phyloP scores from a whole-genome alignment of 2,113 vertebrate genomes.

The Clarias batrachus region DNA sequence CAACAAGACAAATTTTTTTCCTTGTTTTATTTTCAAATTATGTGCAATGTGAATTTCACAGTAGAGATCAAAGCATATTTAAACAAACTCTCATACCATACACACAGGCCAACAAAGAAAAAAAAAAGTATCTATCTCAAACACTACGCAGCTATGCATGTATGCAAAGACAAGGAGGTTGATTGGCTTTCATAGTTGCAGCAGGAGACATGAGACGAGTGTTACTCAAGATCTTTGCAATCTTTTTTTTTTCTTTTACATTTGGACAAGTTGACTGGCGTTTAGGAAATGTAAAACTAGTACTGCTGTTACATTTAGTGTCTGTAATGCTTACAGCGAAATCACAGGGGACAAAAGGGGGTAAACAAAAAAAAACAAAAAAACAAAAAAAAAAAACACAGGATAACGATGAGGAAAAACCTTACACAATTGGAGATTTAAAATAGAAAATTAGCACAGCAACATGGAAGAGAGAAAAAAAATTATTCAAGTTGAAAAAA shows the following conservation, averaged over 20 bases:
- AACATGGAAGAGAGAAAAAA: constrained; percentile 55
- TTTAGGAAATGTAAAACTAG: constrained; percentile 50
- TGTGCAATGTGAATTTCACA: constrained; percentile 83
- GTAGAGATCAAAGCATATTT: constrained; percentile 75
- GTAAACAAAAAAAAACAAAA: constrained; percentile 13
- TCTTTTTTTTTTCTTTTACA: constrained; percentile 55
- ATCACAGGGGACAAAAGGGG: neutral
- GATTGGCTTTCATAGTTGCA: constrained; percentile 38
- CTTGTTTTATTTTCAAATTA: constrained; percentile 77
- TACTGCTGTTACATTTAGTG: constrained; percentile 49
- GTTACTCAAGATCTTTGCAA: constrained; percentile 42
- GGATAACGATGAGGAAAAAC: constrained; percentile 50
- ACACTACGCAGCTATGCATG: constrained; percentile 54
- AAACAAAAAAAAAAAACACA: constrained; percentile 5
- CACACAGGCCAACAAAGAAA: constrained; percentile 57
- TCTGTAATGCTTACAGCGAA: constrained; percentile 64
- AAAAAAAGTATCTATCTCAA: constrained; percentile 44
- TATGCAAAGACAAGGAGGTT: neutral
- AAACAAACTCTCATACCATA: constrained; percentile 62
- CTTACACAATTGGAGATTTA: constrained; percentile 54
- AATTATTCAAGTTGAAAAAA: constrained; percentile 69
- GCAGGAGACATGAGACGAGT: constrained; percentile 43
- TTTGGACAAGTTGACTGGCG: constrained; percentile 60
- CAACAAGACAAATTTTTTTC: constrained; percentile 17
- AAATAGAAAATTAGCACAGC: constrained; percentile 46